A percentile compares a stretch with the other conserved stretches of the same genome.
Evolutionary conservation across 2,113 vertebrate species (phyloP).

Genomic region (Cephalopterus ornatus): DNA sequence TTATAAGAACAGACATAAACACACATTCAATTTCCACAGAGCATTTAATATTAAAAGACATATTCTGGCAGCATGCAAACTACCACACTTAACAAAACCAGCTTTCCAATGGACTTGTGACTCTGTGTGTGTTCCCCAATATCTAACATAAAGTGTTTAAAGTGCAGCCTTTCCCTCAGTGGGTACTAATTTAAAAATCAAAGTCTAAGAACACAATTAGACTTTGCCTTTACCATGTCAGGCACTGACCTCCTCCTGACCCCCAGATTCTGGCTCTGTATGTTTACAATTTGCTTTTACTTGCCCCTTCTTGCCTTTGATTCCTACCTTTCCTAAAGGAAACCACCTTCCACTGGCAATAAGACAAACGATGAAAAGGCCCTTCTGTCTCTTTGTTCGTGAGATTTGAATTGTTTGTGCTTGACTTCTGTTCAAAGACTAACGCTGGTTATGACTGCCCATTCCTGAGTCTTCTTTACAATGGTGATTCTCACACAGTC

Average conservation of each 20-base stretch:
- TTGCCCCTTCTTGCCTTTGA: slow-evolving; percentile 31
- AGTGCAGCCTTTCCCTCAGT: background rate
- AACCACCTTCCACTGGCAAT: slow-evolving; percentile 9
- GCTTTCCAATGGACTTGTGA: background rate
- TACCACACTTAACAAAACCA: background rate
- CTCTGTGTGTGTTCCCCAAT: background rate
- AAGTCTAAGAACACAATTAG: background rate
- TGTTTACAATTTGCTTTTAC: slow-evolving; percentile 13
- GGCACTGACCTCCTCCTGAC: background rate
- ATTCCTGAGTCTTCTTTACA: background rate
- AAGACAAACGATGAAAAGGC: background rate
- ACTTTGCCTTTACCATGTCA: background rate
- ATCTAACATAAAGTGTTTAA: background rate
- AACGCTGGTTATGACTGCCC: background rate
- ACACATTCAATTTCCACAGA: background rate
- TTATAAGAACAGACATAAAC: background rate
- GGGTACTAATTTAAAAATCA: background rate
- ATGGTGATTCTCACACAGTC: background rate
- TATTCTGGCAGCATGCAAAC: background rate
- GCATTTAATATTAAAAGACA: background rate
- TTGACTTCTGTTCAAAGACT: background rate
- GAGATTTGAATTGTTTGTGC: background rate
- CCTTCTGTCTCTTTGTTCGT: background rate
- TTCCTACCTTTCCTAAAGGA: slow-evolving; percentile 10
- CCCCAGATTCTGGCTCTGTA: background rate